Conservation (phyloP, 2,113 vertebrate species). For the Thunnus maccoyii region DNA sequence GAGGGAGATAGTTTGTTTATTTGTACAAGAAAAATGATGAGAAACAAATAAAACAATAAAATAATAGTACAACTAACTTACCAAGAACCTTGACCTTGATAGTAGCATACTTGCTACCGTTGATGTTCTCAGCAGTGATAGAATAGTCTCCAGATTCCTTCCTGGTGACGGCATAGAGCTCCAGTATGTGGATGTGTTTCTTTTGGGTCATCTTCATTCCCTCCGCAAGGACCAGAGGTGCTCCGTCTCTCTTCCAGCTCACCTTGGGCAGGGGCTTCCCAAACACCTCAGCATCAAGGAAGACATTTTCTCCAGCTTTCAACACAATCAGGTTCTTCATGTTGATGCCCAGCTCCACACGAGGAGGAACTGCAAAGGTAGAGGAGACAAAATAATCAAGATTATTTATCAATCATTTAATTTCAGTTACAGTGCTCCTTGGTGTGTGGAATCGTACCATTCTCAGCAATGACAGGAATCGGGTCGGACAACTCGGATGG, state of each 20-base stretch:
- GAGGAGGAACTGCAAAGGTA: conserved; percentile 90
- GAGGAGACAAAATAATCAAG: neutral
- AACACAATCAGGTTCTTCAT: conserved; percentile 95
- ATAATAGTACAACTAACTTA: conserved; percentile 72
- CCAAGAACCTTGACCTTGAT: conserved; percentile 97
- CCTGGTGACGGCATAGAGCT: conserved; percentile 93
- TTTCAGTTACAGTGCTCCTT: too few species aligned
- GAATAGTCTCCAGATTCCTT: conserved; percentile 97
- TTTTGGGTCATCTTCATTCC: conserved; percentile 93
- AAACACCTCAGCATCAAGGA: conserved; percentile 93
- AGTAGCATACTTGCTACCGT: conserved; percentile 93
- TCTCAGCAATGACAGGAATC: conserved; percentile 92
- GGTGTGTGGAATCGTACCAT: conserved; percentile 85
- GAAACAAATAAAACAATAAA: neutral
- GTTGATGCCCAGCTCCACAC: conserved; percentile 92
- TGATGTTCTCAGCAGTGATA: conserved; percentile 94
- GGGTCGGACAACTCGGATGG: conserved; percentile 97
- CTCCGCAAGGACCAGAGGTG: conserved; percentile 87
- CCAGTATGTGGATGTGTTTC: conserved; percentile 91
- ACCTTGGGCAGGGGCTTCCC: conserved; percentile 95
- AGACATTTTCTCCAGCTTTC: conserved; percentile 95
- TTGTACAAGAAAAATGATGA: neutral
- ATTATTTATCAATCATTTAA: neutral
- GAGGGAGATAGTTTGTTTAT: neutral
- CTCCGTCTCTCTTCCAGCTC: conserved; percentile 92